Conservation (phyloP, 2,797 vertebrate species). For the Pipistrellus kuhlii region DNA sequence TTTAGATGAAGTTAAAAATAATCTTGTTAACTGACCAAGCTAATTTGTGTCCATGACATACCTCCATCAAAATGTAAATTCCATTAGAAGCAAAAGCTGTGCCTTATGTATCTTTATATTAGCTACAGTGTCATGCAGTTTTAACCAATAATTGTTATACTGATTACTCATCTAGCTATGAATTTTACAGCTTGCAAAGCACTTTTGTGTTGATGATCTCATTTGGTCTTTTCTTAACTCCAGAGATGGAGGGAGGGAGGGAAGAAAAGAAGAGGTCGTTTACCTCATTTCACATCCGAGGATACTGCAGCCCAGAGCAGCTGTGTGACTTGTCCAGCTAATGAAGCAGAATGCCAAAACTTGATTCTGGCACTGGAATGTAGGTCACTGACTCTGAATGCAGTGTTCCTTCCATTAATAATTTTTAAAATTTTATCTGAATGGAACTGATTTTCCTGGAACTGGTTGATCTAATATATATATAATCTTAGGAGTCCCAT, state of each 20-base stretch:
- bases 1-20: neutral
- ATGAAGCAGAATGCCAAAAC: neutral
- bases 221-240: neutral
- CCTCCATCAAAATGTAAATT: neutral
- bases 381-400: neutral
- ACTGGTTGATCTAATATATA: neutral
- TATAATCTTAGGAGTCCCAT: neutral
- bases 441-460: neutral
- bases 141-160: neutral
- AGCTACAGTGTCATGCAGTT: neutral
- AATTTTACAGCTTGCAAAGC: conserved; percentile 32
- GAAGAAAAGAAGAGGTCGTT: neutral
- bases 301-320: neutral
- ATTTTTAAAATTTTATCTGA: neutral
- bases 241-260: no score
- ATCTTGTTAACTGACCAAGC: neutral
- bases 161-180: conserved; percentile 7
- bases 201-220: neutral
- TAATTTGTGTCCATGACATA: neutral
- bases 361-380: conserved; percentile 26
- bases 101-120: neutral
- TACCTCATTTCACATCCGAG: conserved; percentile 31
- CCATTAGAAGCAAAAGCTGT: neutral
- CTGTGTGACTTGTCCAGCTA: conserved; percentile 11
- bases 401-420: neutral